Percentiles rank a stretch among this genome's conserved stretches.
Evolutionary conservation across 1,140 invertebrate genomes (phyloP).

Genomic region (Pristionchus pacificus): DNA sequence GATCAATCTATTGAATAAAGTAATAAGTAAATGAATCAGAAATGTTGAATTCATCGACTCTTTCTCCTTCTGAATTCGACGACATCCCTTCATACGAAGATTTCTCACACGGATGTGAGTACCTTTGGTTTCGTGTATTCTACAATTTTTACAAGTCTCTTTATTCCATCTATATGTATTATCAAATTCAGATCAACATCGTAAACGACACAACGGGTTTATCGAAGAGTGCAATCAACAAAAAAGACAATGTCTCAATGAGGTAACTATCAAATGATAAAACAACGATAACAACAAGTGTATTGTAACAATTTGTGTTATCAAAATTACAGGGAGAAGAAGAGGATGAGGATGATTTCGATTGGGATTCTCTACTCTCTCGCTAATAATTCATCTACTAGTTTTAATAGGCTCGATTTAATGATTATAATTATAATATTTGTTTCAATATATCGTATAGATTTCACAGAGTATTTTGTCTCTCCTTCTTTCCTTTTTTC

Average conservation of each 20-base stretch:
- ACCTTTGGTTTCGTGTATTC: neutral
- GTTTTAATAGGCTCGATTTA: too few species aligned
- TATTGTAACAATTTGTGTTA: neutral
- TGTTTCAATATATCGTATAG: neutral
- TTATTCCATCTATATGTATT: slow-evolving; percentile 3
- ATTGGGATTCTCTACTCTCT: slow-evolving; percentile 6
- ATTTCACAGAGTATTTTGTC: neutral
- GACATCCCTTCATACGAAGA: neutral
- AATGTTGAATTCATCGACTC: too few species aligned
- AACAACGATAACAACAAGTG: slow-evolving; percentile 1
- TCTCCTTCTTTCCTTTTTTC: neutral
- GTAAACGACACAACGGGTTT: slow-evolving; percentile 3
- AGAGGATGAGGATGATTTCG: slow-evolving; percentile 12
- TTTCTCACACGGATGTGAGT: neutral
- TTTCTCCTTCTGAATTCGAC: too few species aligned
- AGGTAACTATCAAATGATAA: neutral
- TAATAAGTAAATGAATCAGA: too few species aligned
- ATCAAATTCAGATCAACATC: slow-evolving; percentile 4
- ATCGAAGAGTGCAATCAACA: neutral
- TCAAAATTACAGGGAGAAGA: neutral
- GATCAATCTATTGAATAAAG: too few species aligned
- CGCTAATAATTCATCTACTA: neutral
- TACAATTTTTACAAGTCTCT: neutral
- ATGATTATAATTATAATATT: too few species aligned
- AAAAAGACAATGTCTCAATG: neutral